phyloP scores from a whole-genome alignment of 2,888 invertebrate genomes.

The Aporophyla lueneburgensis region DNA sequence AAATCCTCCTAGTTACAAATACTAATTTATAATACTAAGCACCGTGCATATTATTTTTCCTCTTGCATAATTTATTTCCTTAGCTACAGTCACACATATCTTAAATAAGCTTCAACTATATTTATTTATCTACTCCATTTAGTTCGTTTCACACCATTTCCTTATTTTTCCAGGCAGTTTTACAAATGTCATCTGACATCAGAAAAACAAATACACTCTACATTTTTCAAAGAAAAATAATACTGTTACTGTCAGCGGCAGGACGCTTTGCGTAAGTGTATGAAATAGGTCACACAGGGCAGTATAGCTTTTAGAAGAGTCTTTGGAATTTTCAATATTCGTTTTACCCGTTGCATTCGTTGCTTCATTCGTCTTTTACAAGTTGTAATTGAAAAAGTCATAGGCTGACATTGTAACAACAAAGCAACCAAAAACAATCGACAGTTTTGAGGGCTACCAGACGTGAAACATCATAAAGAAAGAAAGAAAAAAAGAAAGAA shows the following conservation, averaged over 20 bases:
- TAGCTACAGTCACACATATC: not conserved
- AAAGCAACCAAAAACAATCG: too few species aligned
- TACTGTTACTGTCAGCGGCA: conserved; percentile 16
- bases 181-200: conserved; percentile 26
- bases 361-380: not conserved
- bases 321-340: conserved; percentile 5
- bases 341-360: not conserved
- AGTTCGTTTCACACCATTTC: conserved; percentile 7
- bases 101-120: not conserved
- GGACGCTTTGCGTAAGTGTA: conserved; percentile 11
- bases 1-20: too few species aligned
- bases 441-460: too few species aligned
- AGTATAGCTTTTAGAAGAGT: conserved; percentile 12
- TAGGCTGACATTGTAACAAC: too few species aligned
- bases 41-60: too few species aligned
- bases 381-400: too few species aligned
- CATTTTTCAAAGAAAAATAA: conserved; percentile 29
- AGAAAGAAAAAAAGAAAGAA: too few species aligned
- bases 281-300: conserved; percentile 21
- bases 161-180: conserved; percentile 25
- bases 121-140: not conserved
- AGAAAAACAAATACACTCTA: conserved; percentile 27
- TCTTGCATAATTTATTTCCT: not conserved
- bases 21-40: too few species aligned
- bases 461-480: too few species aligned